Base-by-base conservation (phyloP, 2,888 invertebrate species). In the Mythimna lalbum region DNA sequence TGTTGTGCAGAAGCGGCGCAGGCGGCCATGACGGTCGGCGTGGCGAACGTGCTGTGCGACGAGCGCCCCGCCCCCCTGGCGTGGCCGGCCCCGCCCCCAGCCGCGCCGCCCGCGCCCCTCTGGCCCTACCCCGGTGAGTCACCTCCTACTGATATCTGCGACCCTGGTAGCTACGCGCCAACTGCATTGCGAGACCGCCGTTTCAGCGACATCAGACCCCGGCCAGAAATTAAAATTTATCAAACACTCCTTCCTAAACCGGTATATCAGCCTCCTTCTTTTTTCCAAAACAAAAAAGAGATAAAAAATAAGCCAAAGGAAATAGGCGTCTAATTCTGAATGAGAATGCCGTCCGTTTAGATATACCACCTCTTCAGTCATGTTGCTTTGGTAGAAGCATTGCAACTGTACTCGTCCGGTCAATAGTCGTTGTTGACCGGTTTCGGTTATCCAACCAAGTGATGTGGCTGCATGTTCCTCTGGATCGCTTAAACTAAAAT, bases 61-160 rank as follows among this genome's bases (percentile, higher is more conserved):
- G 96, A 97, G 80, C 97, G 97, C 90, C 92, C 97, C 94, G 96
- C 96, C 90, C 96, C 95, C 61, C 93, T 95, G 91, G 97, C 96
- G 94, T 96, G 93, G 94, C 96, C 93, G 87, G 96, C 96, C 83
- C 96, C 93, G 89, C 96, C 93, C 89, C 94, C 93, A 85, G 96
- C 90, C 88, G 95, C 97, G 85, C 96, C 97, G 90, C 96, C 97
- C 90, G 97, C 97, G 66, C 97, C 98, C 69, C 96, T 98, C 90
- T 98, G 98, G 98, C 98, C 98, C 95, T 98, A 98, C 96, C 98
- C 98, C 97, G 96, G 95, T 95, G 90, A 94, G 94, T 85, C 86
- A 93, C 97, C 97, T 96, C 93, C 93, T 88, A 73, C 81, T 57
- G 56, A 82, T 83, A 88, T 84, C 92, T 96, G 95, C 88, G 90